Evolutionary conservation across 2,113 vertebrate species (phyloP), one percentile per base, ranked within the genome.

Genomic region (Poecile atricapillus): DNA sequence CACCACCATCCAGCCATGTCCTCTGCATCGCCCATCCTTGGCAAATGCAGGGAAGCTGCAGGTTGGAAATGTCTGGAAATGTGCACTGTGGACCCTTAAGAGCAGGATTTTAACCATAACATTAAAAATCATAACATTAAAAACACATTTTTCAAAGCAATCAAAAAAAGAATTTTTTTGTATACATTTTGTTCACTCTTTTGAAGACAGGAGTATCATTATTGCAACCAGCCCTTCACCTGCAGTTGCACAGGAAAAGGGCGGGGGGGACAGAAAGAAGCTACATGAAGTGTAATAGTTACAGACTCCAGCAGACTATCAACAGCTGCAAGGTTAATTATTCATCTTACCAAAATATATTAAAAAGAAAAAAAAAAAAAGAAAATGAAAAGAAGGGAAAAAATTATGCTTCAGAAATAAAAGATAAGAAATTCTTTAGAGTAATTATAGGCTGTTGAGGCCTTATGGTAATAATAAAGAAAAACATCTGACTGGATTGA

Each of bases 401-500:
- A 95, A 94, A 91, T 82, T 96, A 95, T 85, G 96, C 97, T 96
- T 97, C 97, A 97, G 96, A 97, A 97, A 97, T 94, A 97, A 97
- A 97, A 98, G 96, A 97, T 97, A 97, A 97, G 93, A 96, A 97
- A 97, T 97, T 98, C 96, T 98, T 98, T 94, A 84, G 81, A 94
- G 94, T 97, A 98, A 98, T 98, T 98, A 98, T 89, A 98, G 97
- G 96, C 96, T 97, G 97, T 92, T 92, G 92, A 94, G 81, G 25
- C 58, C 91, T 97, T 95, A 88, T 94, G 95, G 78, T 97, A 97
- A 96, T 98, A 97, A 97, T 88, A 98, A 98, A 97, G 97, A 97
- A 98, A 98, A 98, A 98, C 98, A 97, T 98, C 98, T 97, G 98
- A 98, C 98, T 98, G 98, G 98, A 98, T 98, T 98, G 95, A 97